Conservation (phyloP, 2,797 vertebrate genomes). For the Pseudochaenichthys georgianus region DNA sequence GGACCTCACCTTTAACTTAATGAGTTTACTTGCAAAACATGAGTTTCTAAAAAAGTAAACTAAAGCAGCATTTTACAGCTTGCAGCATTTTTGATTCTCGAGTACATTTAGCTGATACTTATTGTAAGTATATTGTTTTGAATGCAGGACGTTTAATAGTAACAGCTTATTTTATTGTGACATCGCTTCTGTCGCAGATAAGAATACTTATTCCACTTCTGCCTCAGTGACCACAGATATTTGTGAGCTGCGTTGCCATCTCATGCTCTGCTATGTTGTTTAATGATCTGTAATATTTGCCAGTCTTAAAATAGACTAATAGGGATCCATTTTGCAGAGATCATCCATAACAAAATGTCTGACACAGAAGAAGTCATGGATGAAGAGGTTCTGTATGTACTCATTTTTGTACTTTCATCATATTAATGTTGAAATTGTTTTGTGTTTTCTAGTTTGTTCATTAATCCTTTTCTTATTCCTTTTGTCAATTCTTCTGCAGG, state of each 20-base stretch:
- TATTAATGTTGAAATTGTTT: neutral
- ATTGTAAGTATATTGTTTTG: neutral
- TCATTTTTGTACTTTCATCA: conserved; percentile 4
- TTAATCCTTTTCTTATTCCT: neutral
- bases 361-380: conserved; percentile 77
- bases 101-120: neutral
- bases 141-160: neutral
- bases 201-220: neutral
- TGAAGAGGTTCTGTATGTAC: conserved; percentile 79
- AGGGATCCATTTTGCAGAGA: conserved; percentile 68
- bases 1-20: neutral
- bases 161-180: neutral
- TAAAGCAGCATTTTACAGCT: neutral
- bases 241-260: conserved; percentile 21
- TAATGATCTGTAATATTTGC: conserved; percentile 60
- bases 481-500: conserved; percentile 53
- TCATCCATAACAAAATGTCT: conserved; percentile 76
- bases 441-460: neutral
- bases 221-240: conserved; percentile 9
- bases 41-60: neutral
- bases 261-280: conserved; percentile 36
- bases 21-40: neutral
- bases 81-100: neutral
- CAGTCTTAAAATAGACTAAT: conserved; percentile 68
- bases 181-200: neutral